Evolutionary conservation across 1,140 invertebrate genomes (phyloP).

Genomic region (Andrena cerasifolii): DNA sequence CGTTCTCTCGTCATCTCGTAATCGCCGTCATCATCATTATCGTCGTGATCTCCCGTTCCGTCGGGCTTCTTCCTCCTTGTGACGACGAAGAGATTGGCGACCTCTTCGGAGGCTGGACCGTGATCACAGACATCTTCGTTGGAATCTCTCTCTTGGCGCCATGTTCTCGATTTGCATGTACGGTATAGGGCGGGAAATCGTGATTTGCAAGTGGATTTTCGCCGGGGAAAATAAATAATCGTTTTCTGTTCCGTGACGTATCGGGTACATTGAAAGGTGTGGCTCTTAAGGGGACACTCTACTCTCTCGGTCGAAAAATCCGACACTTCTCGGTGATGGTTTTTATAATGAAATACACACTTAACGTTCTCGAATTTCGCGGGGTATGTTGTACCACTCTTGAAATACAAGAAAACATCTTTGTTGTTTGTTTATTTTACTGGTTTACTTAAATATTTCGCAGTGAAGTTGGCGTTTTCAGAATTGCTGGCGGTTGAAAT

Average conservation of each 20-base stretch:
- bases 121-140: slow-evolving; percentile 20
- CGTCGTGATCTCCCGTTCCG: slow-evolving; percentile 37
- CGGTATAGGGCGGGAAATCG: slow-evolving; percentile 9
- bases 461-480: no score
- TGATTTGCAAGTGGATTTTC: slow-evolving; percentile 2
- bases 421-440: no score
- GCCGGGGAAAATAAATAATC: slow-evolving; percentile 16
- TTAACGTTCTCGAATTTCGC: no score
- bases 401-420: no score
- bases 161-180: slow-evolving; percentile 15
- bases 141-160: slow-evolving; percentile 11
- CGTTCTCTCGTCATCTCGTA: slow-evolving; percentile 51
- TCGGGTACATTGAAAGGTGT: neutral
- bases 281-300: neutral
- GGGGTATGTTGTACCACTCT: no score
- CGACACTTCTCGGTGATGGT: neutral
- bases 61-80: slow-evolving; percentile 8
- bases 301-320: neutral
- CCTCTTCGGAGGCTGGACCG: slow-evolving; percentile 19
- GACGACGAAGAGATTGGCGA: slow-evolving; percentile 19
- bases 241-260: slow-evolving; percentile 14
- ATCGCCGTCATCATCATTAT: slow-evolving; percentile 55
- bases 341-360: no score
- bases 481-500: no score
- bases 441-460: no score